A percentile compares a stretch with the other conserved stretches of the same genome.
Evolutionary conservation across 2,888 invertebrate genomes (phyloP).

Genomic region (Trilocha varians): DNA sequence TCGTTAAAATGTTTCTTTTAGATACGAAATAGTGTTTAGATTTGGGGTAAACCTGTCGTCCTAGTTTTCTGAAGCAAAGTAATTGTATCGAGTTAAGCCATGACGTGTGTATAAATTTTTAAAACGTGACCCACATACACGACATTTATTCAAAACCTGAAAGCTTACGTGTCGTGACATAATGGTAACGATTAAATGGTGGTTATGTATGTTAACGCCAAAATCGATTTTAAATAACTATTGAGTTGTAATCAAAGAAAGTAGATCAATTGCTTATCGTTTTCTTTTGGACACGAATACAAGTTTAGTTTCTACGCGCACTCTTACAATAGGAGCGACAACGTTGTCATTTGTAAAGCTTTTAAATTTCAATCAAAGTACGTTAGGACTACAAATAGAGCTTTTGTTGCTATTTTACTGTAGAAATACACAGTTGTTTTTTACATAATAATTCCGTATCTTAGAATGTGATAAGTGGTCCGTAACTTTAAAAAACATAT

Average conservation of each 20-base stretch:
- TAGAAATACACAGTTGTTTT: no score
- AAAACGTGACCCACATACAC: conserved; percentile 34
- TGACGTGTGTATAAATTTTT: neutral
- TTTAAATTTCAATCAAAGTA: no score
- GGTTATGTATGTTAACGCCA: conserved; percentile 19
- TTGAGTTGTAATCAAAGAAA: neutral
- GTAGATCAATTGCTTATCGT: neutral
- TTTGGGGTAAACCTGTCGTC: neutral
- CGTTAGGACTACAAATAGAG: no score
- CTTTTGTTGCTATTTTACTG: neutral
- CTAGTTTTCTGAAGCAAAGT: neutral
- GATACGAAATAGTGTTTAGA: no score
- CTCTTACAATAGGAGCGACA: no score
- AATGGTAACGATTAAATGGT: conserved; percentile 10
- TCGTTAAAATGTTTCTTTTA: no score
- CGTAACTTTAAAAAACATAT: conserved; percentile 10
- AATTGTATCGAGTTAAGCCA: neutral
- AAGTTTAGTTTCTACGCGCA: no score
- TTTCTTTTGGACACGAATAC: neutral
- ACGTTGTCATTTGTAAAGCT: no score
- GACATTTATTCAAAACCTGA: conserved; percentile 30
- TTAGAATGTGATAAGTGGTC: neutral
- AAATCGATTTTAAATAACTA: conserved; percentile 11
- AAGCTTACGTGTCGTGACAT: conserved; percentile 44
- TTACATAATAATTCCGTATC: neutral